Evolutionary conservation across 2,113 vertebrate species (phyloP).

Genomic region (Zootoca vivipara): DNA sequence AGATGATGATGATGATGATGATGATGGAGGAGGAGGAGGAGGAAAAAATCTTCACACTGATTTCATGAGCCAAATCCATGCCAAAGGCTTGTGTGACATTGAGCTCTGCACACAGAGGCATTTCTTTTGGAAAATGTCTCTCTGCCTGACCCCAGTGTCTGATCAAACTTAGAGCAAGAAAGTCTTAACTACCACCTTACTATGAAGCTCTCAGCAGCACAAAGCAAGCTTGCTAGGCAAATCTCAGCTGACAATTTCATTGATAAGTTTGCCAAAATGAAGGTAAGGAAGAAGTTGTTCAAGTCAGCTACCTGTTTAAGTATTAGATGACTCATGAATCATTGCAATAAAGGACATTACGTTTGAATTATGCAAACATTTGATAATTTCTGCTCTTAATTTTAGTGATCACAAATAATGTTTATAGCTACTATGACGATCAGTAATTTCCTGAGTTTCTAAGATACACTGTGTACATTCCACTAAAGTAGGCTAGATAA

Average conservation of each 20-base stretch:
- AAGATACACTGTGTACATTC: background rate
- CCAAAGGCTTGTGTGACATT: too few relatives aligned
- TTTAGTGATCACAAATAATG: background rate
- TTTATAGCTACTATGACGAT: background rate
- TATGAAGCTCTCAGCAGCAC: background rate
- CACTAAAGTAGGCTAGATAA: background rate
- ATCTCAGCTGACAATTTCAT: background rate
- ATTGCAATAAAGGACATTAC: background rate
- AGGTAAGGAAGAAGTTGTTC: background rate
- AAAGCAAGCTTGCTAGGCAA: background rate
- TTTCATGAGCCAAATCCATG: too few relatives aligned
- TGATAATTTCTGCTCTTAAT: background rate
- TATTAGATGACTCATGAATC: background rate
- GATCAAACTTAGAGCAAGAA: too few relatives aligned
- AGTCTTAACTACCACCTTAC: too few relatives aligned
- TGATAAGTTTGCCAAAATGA: background rate
- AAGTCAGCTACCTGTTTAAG: background rate
- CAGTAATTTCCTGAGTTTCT: background rate
- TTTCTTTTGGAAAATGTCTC: too few relatives aligned
- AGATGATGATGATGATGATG: too few relatives aligned
- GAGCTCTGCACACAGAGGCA: too few relatives aligned
- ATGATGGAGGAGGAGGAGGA: too few relatives aligned
- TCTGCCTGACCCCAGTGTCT: too few relatives aligned
- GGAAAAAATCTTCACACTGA: too few relatives aligned
- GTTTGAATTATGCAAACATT: background rate